Base-by-base conservation (phyloP, 2,888 invertebrate genomes). In the Poecilobothrus nobilitatus region DNA sequence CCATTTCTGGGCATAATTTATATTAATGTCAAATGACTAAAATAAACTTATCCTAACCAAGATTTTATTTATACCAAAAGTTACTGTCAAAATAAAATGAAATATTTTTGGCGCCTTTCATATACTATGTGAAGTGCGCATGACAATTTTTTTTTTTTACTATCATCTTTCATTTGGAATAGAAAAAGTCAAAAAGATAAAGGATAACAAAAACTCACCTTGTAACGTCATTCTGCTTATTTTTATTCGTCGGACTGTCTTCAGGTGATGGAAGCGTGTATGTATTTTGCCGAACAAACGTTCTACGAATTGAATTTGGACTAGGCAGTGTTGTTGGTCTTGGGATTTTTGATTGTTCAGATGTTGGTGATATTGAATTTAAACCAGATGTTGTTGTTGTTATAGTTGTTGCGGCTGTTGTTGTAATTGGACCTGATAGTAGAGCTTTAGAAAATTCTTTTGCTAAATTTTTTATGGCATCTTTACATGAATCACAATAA, bases 401-500 rank as follows among this genome's bases (percentile, higher is more conserved):
- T 15, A 8, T 15, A 2, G 41, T 2, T 18, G 53, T 18, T 53
- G n/a, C 1, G 1, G 53, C 18, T 37, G 12, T 12, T 10, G 37
- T 10, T 37, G 9, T 37, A 0, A 74, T 74, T 0, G 74, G 71
- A 53, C 71, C 73, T 65, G 68, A 37, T 7, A 4, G 70, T 68
- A 74, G 74, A 2, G 75, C 72, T 72, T 79, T 78, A 0, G 76
- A 76, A 71, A 79, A 79, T 66, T 82, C 82, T 72, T 83, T 83
- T 18, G 86, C 86, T 71, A 86, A 78, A 70, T 82, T 81, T 70
- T 84, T 84, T 15, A 86, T 85, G 62, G 83, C 84, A 73, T 84
- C 85, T 74, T 85, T 86, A 75, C 87, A 87, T 71, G 86, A 86
- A 76, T 87, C 87, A 80, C 87, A 87, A 73, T 85, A 85, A 73